Evolutionary conservation across 2,113 vertebrate species (phyloP).

Genomic region (Nyctereutes procyonoides): DNA sequence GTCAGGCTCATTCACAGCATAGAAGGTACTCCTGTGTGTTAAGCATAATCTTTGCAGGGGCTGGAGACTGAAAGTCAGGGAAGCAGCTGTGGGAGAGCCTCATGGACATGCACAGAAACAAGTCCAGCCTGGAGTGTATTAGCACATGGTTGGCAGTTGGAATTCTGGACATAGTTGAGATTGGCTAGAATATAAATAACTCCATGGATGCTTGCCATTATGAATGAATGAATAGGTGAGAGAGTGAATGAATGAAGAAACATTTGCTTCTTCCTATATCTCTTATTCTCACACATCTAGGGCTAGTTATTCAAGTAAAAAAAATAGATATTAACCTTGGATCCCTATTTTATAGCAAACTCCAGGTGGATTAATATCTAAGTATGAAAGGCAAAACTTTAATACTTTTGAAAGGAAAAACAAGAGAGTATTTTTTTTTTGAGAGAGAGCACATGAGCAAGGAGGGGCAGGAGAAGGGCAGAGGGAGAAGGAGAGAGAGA

Average conservation of each 20-base stretch:
- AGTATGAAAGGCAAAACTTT: neutral
- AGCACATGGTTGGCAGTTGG: neutral
- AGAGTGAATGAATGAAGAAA: neutral
- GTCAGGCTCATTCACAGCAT: neutral
- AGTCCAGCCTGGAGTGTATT: neutral
- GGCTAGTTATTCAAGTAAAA: neutral
- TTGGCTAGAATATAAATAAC: neutral
- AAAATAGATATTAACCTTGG: slow-evolving; percentile 20
- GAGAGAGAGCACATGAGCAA: too few relatives aligned
- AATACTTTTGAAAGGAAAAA: neutral
- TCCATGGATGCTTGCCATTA: neutral
- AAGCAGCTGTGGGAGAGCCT: neutral
- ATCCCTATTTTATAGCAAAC: neutral
- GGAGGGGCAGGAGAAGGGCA: neutral
- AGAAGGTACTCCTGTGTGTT: neutral
- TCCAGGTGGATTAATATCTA: neutral
- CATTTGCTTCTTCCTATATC: neutral
- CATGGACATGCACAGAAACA: neutral
- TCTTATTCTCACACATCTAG: neutral
- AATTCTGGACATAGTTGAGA: neutral
- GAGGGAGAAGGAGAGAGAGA: neutral
- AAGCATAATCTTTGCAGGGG: neutral
- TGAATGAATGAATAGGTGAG: neutral
- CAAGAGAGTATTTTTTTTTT: neutral
- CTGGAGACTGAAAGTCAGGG: neutral